Conservation (phyloP, 2,797 vertebrate species). For the Choloepus didactylus region DNA sequence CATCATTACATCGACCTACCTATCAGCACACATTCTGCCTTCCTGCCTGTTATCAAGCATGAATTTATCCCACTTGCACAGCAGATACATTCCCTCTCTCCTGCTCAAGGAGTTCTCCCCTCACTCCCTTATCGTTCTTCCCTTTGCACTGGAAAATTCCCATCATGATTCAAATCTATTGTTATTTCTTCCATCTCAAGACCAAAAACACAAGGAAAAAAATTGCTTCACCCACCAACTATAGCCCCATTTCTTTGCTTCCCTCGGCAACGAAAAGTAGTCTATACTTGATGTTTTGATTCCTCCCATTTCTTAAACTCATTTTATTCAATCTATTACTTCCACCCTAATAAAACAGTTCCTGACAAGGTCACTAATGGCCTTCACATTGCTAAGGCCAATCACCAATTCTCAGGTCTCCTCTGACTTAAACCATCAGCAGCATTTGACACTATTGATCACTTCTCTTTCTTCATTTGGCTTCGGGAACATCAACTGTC, state of each 20-base stretch:
- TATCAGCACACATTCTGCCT: background rate
- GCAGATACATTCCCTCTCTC: background rate
- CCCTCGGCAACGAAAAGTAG: background rate
- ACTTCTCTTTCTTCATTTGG: background rate
- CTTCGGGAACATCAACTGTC: background rate
- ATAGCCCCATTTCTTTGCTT: background rate
- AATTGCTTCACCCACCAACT: background rate
- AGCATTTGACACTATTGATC: background rate
- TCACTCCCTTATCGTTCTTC: background rate
- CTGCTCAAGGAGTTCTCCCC: background rate
- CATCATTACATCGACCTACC: background rate
- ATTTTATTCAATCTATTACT: background rate
- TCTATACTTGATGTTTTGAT: background rate
- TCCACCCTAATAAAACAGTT: background rate
- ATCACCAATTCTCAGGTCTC: background rate
- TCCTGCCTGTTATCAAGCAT: background rate
- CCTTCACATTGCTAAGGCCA: background rate
- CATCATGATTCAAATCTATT: background rate
- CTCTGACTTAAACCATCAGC: background rate
- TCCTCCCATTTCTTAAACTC: background rate
- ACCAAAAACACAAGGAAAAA: background rate
- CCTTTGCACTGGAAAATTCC: background rate
- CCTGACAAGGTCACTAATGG: background rate
- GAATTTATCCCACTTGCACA: background rate
- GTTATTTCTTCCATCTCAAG: background rate